Evolutionary conservation across 2,797 vertebrate genomes (phyloP).

Genomic region (Glyptemys insculpta): DNA sequence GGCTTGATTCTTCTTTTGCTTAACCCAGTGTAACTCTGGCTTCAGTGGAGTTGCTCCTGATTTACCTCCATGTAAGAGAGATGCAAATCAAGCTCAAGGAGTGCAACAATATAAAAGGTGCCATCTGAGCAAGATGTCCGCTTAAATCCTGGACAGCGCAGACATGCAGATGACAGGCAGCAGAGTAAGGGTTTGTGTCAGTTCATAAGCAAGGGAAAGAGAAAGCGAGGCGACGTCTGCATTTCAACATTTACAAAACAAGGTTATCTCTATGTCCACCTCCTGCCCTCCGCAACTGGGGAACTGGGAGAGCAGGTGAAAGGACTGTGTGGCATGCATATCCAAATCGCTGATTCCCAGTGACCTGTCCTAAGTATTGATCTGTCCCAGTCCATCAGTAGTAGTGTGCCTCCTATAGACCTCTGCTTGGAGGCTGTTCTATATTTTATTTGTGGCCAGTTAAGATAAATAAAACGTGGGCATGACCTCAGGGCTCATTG

Average conservation of each 20-base stretch:
- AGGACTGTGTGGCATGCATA: background rate
- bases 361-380: background rate
- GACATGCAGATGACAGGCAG: background rate
- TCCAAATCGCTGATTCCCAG: background rate
- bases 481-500: conserved; percentile 16
- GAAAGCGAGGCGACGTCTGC: background rate
- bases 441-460: conserved; percentile 20
- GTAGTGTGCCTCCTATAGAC: background rate
- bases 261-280: background rate
- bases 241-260: background rate
- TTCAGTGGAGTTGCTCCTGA: background rate
- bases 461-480: background rate
- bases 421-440: background rate
- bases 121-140: background rate
- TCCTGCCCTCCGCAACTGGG: background rate
- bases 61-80: background rate
- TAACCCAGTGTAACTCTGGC: background rate
- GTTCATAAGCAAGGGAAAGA: background rate
- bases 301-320: background rate
- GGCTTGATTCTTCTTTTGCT: background rate
- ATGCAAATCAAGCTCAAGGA: background rate
- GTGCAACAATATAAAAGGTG: background rate
- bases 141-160: background rate
- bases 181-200: no score
- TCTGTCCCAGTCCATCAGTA: background rate